Percentiles rank a stretch among this genome's conserved stretches.
These are phyloP conservation scores for Galeopsomyia nigrocyanea DNA, from an alignment of 2,888 invertebrate genomes.

Conservation along the genomic window DNA sequence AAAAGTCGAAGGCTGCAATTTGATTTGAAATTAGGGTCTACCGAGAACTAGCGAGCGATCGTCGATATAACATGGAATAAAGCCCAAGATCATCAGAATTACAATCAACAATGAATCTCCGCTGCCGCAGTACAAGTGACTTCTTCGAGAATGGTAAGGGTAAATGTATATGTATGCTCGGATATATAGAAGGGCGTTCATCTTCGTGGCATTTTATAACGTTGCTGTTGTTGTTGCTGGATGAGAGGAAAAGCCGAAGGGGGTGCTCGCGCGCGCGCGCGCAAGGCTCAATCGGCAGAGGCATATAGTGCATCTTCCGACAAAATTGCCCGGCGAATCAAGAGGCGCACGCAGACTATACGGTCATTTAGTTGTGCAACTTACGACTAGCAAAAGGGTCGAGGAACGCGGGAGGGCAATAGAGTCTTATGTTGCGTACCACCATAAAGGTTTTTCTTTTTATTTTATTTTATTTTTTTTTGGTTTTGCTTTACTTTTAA, in stretches of 20 bases:
- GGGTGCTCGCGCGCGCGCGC: too few relatives aligned
- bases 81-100: too few relatives aligned
- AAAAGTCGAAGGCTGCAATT: too few relatives aligned
- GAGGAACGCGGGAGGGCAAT: too few relatives aligned
- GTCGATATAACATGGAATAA: too few relatives aligned
- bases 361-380: conserved; percentile 37
- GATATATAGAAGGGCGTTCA: conserved; percentile 25
- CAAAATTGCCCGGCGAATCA: conserved; percentile 30
- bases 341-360: background rate
- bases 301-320: conserved; percentile 18
- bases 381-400: conserved; percentile 14
- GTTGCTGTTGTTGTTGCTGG: conserved; percentile 8
- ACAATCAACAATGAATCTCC: too few relatives aligned
- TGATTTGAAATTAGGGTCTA: too few relatives aligned
- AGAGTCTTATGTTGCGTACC: too few relatives aligned
- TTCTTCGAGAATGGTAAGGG: background rate
- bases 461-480: too few relatives aligned
- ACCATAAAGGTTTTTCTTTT: too few relatives aligned
- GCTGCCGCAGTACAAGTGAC: conserved; percentile 3
- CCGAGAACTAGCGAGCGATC: too few relatives aligned
- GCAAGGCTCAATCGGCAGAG: conserved; percentile 10
- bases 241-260: conserved; percentile 10
- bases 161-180: background rate
- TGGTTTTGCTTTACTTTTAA: too few relatives aligned
- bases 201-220: conserved; percentile 27